Evolutionary conservation across 1,140 invertebrate species (phyloP).

Genomic region (Lasaia peninsularis): DNA sequence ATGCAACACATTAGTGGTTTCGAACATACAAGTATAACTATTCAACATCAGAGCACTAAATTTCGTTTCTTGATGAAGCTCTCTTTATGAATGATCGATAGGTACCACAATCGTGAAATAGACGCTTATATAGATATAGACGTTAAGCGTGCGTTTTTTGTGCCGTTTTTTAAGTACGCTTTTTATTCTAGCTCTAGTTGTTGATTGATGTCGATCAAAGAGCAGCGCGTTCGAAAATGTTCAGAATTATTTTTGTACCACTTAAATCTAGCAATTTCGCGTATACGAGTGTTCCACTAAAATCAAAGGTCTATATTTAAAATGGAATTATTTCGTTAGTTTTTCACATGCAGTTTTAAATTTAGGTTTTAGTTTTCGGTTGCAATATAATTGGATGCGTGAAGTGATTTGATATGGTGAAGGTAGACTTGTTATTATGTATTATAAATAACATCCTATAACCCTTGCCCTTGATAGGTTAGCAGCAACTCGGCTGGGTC

Average conservation of each 20-base stretch:
- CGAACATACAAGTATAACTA: too few species aligned
- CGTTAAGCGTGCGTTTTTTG: background rate
- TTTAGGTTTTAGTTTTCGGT: background rate
- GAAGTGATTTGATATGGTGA: background rate
- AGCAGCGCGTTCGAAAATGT: background rate
- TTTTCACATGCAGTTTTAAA: background rate
- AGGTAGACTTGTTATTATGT: too few species aligned
- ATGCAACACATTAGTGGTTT: too few species aligned
- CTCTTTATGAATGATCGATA: too few species aligned
- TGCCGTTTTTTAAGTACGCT: background rate
- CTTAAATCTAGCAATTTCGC: conserved; percentile 11
- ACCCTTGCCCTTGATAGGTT: too few species aligned
- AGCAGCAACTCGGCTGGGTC: too few species aligned
- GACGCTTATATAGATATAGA: too few species aligned
- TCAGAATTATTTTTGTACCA: conserved; percentile 5
- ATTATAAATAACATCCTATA: too few species aligned
- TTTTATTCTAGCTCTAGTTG: background rate
- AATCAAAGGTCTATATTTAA: conserved; percentile 7
- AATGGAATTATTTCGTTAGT: conserved; percentile 5
- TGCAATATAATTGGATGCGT: background rate
- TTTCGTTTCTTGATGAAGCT: too few species aligned
- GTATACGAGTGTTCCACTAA: background rate
- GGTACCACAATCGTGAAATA: too few species aligned
- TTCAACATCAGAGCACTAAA: too few species aligned
- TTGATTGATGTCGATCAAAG: background rate